A percentile compares a stretch with the other conserved stretches of the same genome.
phyloP scores from a whole-genome alignment of 1,140 invertebrate species.

The Brachionus koreanus region DNA sequence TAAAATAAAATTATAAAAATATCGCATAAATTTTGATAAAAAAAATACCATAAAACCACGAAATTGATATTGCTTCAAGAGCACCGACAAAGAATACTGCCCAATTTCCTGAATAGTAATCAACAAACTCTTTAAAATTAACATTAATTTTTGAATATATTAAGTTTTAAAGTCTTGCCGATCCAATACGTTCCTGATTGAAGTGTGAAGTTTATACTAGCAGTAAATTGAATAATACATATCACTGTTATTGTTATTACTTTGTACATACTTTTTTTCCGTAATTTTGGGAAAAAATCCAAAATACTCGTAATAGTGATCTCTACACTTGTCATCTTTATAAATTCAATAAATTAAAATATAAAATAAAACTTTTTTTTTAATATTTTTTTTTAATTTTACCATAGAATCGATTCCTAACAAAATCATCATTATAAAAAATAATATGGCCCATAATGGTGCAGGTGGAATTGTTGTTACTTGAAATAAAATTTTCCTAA shows the following conservation, averaged over 20 bases:
- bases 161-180: not conserved
- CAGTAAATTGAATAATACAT: conserved; percentile 63
- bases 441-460: conserved; percentile 46
- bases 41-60: conserved; percentile 41
- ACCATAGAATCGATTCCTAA: conserved; percentile 46
- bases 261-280: conserved; percentile 55
- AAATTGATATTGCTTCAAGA: not conserved
- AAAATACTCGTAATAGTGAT: conserved; percentile 69
- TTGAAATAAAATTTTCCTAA: not conserved
- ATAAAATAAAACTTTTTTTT: not conserved
- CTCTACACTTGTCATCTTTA: conserved; percentile 71
- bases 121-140: not conserved
- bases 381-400: too few species aligned
- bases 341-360: not conserved
- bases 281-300: conserved; percentile 64
- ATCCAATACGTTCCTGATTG: conserved; percentile 38
- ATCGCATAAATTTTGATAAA: not conserved
- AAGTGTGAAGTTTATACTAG: conserved; percentile 68
- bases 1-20: not conserved
- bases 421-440: conserved; percentile 47
- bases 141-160: not conserved
- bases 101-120: conserved; percentile 40
- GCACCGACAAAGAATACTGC: conserved; percentile 5
- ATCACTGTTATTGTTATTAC: conserved; percentile 63
- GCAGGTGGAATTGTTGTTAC: conserved; percentile 45